A percentile compares a stretch with the other conserved stretches of the same genome.
These are phyloP conservation scores for Drosophila nigritarsus DNA, from an alignment of 2,888 invertebrate genomes.

Conservation along the genomic window DNA sequence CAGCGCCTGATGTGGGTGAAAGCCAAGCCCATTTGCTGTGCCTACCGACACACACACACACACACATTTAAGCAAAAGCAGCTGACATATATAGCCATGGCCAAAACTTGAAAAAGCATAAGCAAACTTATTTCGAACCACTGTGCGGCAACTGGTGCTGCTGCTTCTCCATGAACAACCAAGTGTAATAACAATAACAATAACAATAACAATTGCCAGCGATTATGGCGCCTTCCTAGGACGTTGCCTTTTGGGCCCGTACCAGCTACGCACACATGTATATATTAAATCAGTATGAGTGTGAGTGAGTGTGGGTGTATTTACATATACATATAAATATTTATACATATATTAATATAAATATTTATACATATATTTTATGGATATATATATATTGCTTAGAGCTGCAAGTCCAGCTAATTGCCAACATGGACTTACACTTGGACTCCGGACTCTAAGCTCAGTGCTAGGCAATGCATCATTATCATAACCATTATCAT, in stretches of 20 bases:
- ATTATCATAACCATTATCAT: conserved; percentile 7
- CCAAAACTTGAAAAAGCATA: conserved; percentile 19
- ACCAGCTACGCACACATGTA: background rate
- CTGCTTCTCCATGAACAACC: conserved; percentile 27
- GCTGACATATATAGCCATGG: conserved; percentile 14
- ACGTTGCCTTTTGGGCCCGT: conserved; percentile 22
- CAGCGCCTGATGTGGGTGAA: conserved; percentile 53
- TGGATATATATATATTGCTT: background rate
- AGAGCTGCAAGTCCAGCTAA: conserved; percentile 28
- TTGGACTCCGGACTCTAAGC: conserved; percentile 17
- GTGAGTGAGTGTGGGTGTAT: background rate
- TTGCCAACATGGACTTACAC: conserved; percentile 53
- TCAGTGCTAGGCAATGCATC: background rate
- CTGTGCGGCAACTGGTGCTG: conserved; percentile 36
- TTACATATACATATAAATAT: background rate
- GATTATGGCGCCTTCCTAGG: conserved; percentile 51
- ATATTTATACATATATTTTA: background rate
- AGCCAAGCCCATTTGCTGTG: conserved; percentile 52
- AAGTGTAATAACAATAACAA: conserved; percentile 45
- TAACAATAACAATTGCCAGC: conserved; percentile 55
- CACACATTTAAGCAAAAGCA: conserved; percentile 3
- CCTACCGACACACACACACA: conserved; percentile 8
- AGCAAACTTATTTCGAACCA: conserved; percentile 35
- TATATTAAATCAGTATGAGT: background rate
- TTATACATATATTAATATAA: background rate